These are phyloP conservation scores for Campaea margaritaria DNA, from an alignment of 2,888 invertebrate species.

Conservation along the genomic window DNA sequence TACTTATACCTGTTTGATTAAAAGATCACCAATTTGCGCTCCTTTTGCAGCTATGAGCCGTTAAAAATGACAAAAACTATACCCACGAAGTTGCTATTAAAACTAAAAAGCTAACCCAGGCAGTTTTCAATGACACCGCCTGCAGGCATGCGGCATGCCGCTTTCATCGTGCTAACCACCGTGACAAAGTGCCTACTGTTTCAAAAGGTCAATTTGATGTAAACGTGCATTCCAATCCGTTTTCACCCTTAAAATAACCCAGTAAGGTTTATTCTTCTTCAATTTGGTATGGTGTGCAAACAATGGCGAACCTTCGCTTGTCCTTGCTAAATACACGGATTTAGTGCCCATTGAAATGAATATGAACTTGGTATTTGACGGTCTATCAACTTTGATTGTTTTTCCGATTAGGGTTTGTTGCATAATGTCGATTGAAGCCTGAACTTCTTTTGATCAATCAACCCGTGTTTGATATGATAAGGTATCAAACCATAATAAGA, in stretches of 20 bases:
- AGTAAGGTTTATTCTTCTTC: constrained; percentile 25
- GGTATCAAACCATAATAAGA: no score
- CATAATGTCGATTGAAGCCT: not conserved
- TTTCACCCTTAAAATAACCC: constrained; percentile 20
- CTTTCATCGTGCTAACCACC: constrained; percentile 38
- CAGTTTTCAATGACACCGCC: constrained; percentile 26
- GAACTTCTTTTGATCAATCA: not conserved
- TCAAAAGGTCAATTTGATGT: constrained; percentile 35
- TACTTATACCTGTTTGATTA: no score
- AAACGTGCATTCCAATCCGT: constrained; percentile 15
- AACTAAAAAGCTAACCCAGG: constrained; percentile 8
- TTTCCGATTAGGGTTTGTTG: constrained; percentile 24
- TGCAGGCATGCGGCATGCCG: constrained; percentile 14
- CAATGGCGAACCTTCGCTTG: constrained; percentile 36
- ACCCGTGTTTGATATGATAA: not conserved
- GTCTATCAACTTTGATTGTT: constrained; percentile 16
- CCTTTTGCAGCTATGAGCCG: no score
- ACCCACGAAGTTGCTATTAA: not conserved
- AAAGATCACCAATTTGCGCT: no score
- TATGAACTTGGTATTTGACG: constrained; percentile 22
- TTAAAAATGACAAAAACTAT: no score
- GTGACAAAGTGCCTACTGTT: constrained; percentile 40
- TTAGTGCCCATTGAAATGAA: constrained; percentile 22
- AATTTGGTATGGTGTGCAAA: constrained; percentile 5
- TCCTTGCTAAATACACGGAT: constrained; percentile 37